These are phyloP conservation scores for Dryobates pubescens DNA, from an alignment of 2,797 vertebrate genomes.

Conservation along the genomic window DNA sequence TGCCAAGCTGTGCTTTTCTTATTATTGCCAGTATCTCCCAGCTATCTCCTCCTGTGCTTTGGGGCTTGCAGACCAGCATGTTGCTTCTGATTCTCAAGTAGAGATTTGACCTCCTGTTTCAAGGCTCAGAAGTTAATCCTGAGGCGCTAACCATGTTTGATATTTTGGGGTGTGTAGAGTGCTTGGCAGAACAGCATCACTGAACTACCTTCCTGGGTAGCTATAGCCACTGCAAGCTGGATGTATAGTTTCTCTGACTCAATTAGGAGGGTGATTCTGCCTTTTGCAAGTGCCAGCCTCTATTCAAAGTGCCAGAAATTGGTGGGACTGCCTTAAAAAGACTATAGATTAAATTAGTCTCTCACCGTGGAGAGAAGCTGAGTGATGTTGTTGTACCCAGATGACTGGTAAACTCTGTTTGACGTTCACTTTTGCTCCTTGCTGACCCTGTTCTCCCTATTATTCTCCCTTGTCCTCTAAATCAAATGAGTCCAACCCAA, in stretches of 20 bases:
- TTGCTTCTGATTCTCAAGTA: neutral
- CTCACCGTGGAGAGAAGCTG: neutral
- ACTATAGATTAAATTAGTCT: neutral
- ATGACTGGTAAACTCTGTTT: neutral
- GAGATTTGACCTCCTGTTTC: neutral
- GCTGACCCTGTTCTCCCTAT: neutral
- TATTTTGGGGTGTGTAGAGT: neutral
- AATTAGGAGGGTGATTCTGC: neutral
- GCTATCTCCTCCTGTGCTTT: neutral
- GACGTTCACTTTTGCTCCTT: neutral
- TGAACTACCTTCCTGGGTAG: neutral
- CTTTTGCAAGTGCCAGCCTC: neutral
- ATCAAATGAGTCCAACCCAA: conserved; percentile 5
- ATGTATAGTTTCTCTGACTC: neutral
- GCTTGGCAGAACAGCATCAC: neutral
- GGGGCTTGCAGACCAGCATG: fast-evolving
- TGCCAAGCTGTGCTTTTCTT: neutral
- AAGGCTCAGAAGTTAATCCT: neutral
- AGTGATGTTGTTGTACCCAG: neutral
- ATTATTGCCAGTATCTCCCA: neutral
- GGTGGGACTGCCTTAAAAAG: neutral
- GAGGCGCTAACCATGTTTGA: neutral
- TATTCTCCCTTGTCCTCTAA: neutral
- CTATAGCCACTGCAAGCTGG: neutral
- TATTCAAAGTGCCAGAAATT: neutral